Evolutionary conservation across 1,140 invertebrate species (phyloP).

Genomic region (Streblospio benedicti): DNA sequence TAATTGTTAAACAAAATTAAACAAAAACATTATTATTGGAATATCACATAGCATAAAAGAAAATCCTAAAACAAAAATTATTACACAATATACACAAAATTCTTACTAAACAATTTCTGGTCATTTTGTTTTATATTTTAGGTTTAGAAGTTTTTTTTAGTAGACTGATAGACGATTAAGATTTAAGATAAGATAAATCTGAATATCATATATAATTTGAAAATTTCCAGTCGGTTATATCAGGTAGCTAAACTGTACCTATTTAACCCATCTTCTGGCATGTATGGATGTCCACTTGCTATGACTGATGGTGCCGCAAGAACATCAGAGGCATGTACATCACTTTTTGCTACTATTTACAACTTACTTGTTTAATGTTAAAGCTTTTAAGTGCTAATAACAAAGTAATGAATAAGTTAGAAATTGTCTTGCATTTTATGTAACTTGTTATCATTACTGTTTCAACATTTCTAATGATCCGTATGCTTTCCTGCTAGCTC

Average conservation of each 20-base stretch:
- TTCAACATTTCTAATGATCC: background rate
- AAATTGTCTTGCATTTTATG: background rate
- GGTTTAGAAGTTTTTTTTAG: too few species aligned
- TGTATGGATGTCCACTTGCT: slow-evolving; percentile 56
- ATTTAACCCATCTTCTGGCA: slow-evolving; percentile 52
- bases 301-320: slow-evolving; percentile 60
- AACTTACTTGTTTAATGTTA: background rate
- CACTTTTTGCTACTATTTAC: background rate
- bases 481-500: background rate
- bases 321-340: slow-evolving; percentile 43
- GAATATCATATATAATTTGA: too few species aligned
- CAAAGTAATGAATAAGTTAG: background rate
- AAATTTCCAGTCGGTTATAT: slow-evolving; percentile 52
- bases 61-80: too few species aligned
- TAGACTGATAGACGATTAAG: too few species aligned
- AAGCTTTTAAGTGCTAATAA: background rate
- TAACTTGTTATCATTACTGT: background rate
- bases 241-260: slow-evolving; percentile 54
- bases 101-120: too few species aligned
- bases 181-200: too few species aligned
- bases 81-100: too few species aligned
- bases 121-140: too few species aligned
- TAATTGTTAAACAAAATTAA: too few species aligned
- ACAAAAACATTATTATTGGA: too few species aligned
- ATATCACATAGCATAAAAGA: too few species aligned